Evolutionary conservation across 2,888 invertebrate genomes (phyloP), one percentile per base, ranked within the genome.

Genomic region (Andrena chrysosceles): DNA sequence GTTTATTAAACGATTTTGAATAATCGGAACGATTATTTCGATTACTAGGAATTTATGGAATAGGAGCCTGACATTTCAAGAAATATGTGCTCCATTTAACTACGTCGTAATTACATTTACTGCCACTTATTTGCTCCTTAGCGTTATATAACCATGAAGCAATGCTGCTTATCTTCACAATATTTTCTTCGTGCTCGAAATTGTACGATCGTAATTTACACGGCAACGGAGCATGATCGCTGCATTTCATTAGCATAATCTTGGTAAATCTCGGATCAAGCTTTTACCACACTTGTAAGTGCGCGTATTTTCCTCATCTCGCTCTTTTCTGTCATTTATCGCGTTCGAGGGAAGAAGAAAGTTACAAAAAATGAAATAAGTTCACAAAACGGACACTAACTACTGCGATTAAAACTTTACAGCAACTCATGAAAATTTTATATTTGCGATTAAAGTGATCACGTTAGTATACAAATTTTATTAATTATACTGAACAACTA

Each of bases 241-340:
- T 77, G 83, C 87, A 85, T 84, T 89, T 90, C 91, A 91, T 92
- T 92, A 91, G 87, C 91, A 92, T 92, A 92, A 92, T 92, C 91
- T 91, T 91, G 89, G 90, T 91, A 91, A 92, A 92, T 92, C 90
- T 89, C 82, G 72, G 56, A 48, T 10, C 48, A 74, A 87, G 89
- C 89, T 89, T 87, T 90, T 91, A 91, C 92, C 90, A 82, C 86
- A 82, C 81, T 79, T 86, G 85, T 76, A 83, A 81, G 81, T 84
- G 68, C 59, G 81, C 31, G 48, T 20, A 59, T 33, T 64, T 20
- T 29, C 31, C 26, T 16, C 62, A 2, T 59, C 64, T 67, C 29
- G 7, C 10, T 6, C 8, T 10, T 10, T 56, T 42, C 13, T 42
- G 42, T 42, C 42, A 42, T 42, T 42, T 42, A 42, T 3, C 13